Percentiles rank a stretch among this genome's conserved stretches.
Evolutionary conservation across 1,140 invertebrate genomes (phyloP).

Genomic region (Drosophila ananassae): DNA sequence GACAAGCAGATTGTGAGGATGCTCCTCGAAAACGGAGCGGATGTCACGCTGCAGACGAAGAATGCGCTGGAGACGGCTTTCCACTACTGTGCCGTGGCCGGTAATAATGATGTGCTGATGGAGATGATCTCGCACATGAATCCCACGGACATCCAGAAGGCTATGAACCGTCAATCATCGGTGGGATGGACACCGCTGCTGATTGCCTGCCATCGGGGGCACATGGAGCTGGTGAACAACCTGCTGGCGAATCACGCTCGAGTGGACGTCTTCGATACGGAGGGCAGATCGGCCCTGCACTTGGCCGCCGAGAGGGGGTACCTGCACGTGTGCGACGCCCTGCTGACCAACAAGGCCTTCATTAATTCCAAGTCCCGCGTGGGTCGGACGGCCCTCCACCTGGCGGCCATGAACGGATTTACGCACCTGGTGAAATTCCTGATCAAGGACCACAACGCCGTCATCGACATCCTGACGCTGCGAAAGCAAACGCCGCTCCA

Average conservation of each 20-base stretch:
- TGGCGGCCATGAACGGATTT: slow-evolving; percentile 98
- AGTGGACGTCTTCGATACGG: slow-evolving; percentile 99
- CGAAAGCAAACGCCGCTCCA: slow-evolving; percentile 95
- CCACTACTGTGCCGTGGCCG: slow-evolving; percentile 96
- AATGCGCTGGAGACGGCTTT: slow-evolving; percentile 96
- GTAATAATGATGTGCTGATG: slow-evolving; percentile 96
- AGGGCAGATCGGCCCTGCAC: slow-evolving; percentile 97
- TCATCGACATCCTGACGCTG: slow-evolving; percentile 97
- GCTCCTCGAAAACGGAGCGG: slow-evolving; percentile 94
- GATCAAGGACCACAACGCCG: slow-evolving; percentile 96
- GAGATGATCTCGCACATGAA: slow-evolving; percentile 97
- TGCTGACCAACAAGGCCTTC: slow-evolving; percentile 98
- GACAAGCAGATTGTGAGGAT: slow-evolving; percentile 95
- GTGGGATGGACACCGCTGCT: slow-evolving; percentile 98
- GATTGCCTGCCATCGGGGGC: slow-evolving; percentile 93
- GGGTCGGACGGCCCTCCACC: slow-evolving; percentile 92
- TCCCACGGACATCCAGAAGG: slow-evolving; percentile 93
- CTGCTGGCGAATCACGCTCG: slow-evolving; percentile 95
- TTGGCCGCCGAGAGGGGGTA: slow-evolving; percentile 97
- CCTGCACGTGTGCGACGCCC: slow-evolving; percentile 95
- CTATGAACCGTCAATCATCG: slow-evolving; percentile 95
- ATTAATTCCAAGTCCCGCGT: slow-evolving; percentile 97
- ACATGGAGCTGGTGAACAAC: slow-evolving; percentile 93
- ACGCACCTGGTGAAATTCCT: slow-evolving; percentile 94
- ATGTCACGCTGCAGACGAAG: slow-evolving; percentile 93